These are phyloP conservation scores for Hybos culiciformis DNA, from an alignment of 2,888 invertebrate species.

Conservation along the genomic window DNA sequence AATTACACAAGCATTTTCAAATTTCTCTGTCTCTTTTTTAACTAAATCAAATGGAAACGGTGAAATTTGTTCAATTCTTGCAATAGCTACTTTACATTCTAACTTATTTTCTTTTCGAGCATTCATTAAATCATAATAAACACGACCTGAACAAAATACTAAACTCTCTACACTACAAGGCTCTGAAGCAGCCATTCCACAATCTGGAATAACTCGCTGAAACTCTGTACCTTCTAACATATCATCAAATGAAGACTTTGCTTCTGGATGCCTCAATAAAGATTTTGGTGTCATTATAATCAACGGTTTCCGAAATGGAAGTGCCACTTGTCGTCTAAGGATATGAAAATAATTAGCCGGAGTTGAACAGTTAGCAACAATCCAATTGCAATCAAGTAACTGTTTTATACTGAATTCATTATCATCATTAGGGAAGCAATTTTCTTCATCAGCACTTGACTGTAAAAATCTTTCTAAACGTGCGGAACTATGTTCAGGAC, in stretches of 20 bases:
- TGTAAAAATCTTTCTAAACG: constrained; percentile 62
- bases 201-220: no score
- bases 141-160: constrained; percentile 62
- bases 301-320: constrained; percentile 92
- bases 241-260: constrained; percentile 78
- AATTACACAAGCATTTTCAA: no score
- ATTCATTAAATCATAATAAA: constrained; percentile 59
- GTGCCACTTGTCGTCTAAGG: constrained; percentile 75
- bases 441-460: constrained; percentile 88
- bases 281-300: constrained; percentile 93
- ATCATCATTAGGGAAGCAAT: constrained; percentile 79
- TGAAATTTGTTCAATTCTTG: constrained; percentile 67
- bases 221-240: constrained; percentile 71
- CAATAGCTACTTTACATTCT: constrained; percentile 55
- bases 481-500: constrained; percentile 49
- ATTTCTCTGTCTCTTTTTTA: no score
- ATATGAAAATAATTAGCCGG: constrained; percentile 93
- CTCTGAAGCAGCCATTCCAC: constrained; percentile 39
- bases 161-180: constrained; percentile 49
- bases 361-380: constrained; percentile 82
- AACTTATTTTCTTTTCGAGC: constrained; percentile 47
- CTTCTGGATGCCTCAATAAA: constrained; percentile 81
- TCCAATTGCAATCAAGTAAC: constrained; percentile 88
- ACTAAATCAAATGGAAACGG: no score
- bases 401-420: constrained; percentile 80